Conservation (phyloP, 2,113 vertebrate genomes). For the Nyctibius bracteatus region DNA sequence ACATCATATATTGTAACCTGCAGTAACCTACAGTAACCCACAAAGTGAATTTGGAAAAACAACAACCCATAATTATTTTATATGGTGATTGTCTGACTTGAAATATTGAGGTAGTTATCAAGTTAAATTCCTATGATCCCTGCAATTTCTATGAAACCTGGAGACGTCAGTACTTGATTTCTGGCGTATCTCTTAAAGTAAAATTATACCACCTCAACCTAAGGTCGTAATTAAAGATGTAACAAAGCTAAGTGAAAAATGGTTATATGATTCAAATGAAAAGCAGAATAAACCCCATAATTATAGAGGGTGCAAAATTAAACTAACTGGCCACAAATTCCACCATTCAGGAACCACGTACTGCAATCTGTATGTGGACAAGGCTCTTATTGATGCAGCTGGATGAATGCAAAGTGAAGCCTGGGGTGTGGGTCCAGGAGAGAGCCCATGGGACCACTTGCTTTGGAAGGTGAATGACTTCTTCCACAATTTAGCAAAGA, state of each 20-base stretch:
- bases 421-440: not conserved
- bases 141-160: conserved; percentile 74
- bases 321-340: not conserved
- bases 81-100: conserved; percentile 68
- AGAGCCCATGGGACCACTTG: not conserved
- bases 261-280: conserved; percentile 1
- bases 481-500: not conserved
- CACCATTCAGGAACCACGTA: not conserved
- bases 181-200: conserved; percentile 68
- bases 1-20: conserved; percentile 6
- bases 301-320: not conserved
- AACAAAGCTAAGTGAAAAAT: conserved; percentile 70
- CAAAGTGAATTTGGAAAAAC: conserved; percentile 70
- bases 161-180: conserved; percentile 54
- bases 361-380: not conserved
- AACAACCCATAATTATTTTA: conserved; percentile 76
- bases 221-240: conserved; percentile 76
- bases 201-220: conserved; percentile 71
- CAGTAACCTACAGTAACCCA: conserved; percentile 40
- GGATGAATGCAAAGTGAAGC: not conserved
- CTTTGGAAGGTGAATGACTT: not conserved
- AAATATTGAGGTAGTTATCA: conserved; percentile 78
- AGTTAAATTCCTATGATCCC: conserved; percentile 77
- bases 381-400: not conserved
- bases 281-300: not conserved